A percentile compares a stretch with the other conserved stretches of the same genome.
These are phyloP conservation scores for Ptiloglossa arizonensis DNA, from an alignment of 1,140 invertebrate genomes.

Conservation along the genomic window DNA sequence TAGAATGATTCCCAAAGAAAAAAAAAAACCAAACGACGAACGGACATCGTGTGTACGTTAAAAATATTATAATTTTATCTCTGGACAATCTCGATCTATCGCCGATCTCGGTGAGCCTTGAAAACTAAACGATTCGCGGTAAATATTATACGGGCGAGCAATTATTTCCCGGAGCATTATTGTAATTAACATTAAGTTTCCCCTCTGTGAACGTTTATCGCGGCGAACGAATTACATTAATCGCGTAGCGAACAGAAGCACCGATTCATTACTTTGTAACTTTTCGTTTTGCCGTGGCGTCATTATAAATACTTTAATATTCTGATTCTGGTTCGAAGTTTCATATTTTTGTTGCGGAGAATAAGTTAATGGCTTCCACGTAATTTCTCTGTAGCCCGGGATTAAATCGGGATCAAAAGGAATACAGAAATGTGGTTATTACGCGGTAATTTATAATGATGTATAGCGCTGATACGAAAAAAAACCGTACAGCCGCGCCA, in stretches of 20 bases:
- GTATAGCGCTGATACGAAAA: not conserved
- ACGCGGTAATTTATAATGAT: not conserved
- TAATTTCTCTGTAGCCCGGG: not conserved
- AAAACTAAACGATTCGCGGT: too few species aligned
- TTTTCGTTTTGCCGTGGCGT: not conserved
- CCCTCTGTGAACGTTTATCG: not conserved
- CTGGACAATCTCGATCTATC: too few species aligned
- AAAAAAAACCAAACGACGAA: too few species aligned
- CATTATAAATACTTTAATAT: conserved; percentile 6
- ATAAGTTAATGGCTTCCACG: conserved; percentile 2
- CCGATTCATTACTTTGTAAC: not conserved
- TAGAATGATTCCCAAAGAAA: too few species aligned
- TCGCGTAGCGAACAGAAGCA: not conserved
- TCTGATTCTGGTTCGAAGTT: not conserved
- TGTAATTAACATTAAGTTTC: not conserved
- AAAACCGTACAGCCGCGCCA: not conserved
- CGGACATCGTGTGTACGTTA: too few species aligned
- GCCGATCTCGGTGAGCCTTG: too few species aligned
- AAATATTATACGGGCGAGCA: too few species aligned
- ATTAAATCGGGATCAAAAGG: conserved; percentile 18
- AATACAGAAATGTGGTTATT: not conserved
- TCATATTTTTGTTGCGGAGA: conserved; percentile 3
- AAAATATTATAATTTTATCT: too few species aligned
- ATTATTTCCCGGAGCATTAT: too few species aligned
- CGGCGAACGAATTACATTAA: not conserved